Evolutionary conservation across 1,140 invertebrate genomes (phyloP).

Genomic region (Eufriesea mexicana): DNA sequence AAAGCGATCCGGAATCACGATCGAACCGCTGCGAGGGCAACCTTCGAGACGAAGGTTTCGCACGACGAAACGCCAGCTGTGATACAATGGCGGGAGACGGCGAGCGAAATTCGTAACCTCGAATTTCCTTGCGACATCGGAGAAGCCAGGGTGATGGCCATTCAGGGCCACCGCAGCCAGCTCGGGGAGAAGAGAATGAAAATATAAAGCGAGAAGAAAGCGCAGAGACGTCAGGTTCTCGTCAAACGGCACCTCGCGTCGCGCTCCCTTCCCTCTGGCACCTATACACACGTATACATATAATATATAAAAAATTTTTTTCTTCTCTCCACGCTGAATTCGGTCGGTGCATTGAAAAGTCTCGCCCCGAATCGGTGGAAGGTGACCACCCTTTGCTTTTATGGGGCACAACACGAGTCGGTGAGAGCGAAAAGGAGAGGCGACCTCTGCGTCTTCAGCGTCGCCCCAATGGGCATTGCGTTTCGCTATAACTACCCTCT

Average conservation of each 20-base stretch:
- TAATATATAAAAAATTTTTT: background rate
- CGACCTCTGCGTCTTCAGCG: background rate
- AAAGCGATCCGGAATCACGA: constrained; percentile 25
- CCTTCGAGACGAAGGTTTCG: constrained; percentile 18
- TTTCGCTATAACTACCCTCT: constrained; percentile 66
- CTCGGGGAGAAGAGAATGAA: constrained; percentile 23
- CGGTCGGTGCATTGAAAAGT: constrained; percentile 56
- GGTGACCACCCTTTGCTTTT: constrained; percentile 62
- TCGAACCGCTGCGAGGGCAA: background rate
- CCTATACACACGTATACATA: background rate
- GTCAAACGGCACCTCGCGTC: constrained; percentile 54
- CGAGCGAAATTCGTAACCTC: constrained; percentile 43
- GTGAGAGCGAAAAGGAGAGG: constrained; percentile 24
- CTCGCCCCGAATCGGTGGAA: constrained; percentile 39
- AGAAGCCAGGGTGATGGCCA: constrained; percentile 14
- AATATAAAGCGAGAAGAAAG: constrained; percentile 44
- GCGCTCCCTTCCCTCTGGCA: background rate
- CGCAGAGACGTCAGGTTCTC: constrained; percentile 51
- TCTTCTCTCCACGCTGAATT: background rate
- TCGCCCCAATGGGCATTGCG: constrained; percentile 54
- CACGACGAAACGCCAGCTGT: constrained; percentile 36
- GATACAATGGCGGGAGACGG: background rate
- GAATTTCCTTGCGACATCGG: constrained; percentile 39
- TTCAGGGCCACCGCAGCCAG: constrained; percentile 26
- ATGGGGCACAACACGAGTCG: constrained; percentile 23